Evolutionary conservation across 2,888 invertebrate species (phyloP).

Genomic region (Diarsia mendica): DNA sequence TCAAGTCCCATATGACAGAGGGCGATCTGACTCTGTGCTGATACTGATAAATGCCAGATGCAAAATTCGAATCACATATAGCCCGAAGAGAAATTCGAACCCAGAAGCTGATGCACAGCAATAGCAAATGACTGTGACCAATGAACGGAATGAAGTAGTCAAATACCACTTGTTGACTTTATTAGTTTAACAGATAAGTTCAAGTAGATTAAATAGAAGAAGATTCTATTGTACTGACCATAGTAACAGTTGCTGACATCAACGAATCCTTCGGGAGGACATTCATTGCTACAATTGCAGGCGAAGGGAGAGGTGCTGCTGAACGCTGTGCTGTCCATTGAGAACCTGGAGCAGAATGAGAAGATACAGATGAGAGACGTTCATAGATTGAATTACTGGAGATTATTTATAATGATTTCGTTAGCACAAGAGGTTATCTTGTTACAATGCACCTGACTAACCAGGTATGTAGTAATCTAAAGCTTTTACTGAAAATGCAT

Average conservation of each 20-base stretch:
- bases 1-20: background rate
- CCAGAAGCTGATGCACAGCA: no score
- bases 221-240: slow-evolving; percentile 84
- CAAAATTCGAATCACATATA: background rate
- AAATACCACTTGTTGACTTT: background rate
- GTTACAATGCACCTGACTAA: background rate
- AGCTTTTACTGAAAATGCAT: background rate
- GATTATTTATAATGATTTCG: background rate
- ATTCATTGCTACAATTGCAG: slow-evolving; percentile 91
- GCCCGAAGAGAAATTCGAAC: background rate
- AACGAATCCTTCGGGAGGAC: slow-evolving; percentile 92
- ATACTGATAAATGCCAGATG: background rate
- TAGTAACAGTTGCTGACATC: slow-evolving; percentile 94
- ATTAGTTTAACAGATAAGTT: background rate
- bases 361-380: background rate
- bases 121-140: background rate
- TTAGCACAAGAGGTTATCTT: background rate
- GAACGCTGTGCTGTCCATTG: slow-evolving; percentile 77
- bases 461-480: background rate
- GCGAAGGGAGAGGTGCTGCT: slow-evolving; percentile 85
- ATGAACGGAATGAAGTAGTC: background rate
- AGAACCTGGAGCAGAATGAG: slow-evolving; percentile 70
- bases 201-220: background rate
- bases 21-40: background rate
- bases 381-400: background rate